These are phyloP conservation scores for Heliconius eleuchia DNA, from an alignment of 1,140 invertebrate species.

Conservation along the genomic window DNA sequence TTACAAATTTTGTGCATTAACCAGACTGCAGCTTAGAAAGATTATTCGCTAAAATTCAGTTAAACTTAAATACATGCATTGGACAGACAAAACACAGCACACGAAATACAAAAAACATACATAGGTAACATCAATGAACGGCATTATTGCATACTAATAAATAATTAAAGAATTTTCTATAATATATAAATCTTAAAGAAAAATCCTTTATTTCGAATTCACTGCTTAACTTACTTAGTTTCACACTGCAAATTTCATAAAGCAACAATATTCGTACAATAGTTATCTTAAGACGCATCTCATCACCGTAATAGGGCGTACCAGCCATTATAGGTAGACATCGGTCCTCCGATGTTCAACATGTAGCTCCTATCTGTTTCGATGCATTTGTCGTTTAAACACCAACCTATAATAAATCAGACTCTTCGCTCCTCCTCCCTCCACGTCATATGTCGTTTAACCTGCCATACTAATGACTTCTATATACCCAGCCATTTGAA, in stretches of 20 bases:
- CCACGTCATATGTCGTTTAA: slow-evolving; percentile 42
- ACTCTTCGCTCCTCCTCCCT: slow-evolving; percentile 38
- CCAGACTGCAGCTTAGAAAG: too few species aligned
- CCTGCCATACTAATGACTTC: slow-evolving; percentile 4
- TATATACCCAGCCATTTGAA: background rate
- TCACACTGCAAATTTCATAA: background rate
- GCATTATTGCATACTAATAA: too few species aligned
- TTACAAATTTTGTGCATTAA: too few species aligned
- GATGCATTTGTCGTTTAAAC: slow-evolving; percentile 81
- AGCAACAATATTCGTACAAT: background rate
- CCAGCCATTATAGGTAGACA: slow-evolving; percentile 65
- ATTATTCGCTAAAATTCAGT: too few species aligned
- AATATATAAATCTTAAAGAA: too few species aligned
- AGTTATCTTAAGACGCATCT: slow-evolving; percentile 55
- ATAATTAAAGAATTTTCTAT: too few species aligned
- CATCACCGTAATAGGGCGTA: slow-evolving; percentile 49
- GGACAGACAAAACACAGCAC: too few species aligned
- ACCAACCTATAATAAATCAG: slow-evolving; percentile 81
- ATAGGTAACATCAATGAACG: too few species aligned
- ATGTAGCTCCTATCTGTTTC: slow-evolving; percentile 80
- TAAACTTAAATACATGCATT: too few species aligned
- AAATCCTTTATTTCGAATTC: background rate
- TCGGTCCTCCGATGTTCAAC: slow-evolving; percentile 77
- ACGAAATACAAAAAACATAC: too few species aligned
- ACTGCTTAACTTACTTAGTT: background rate